Evolutionary conservation across 2,888 invertebrate species (phyloP).

Genomic region (Oegoconia quadripuncta): DNA sequence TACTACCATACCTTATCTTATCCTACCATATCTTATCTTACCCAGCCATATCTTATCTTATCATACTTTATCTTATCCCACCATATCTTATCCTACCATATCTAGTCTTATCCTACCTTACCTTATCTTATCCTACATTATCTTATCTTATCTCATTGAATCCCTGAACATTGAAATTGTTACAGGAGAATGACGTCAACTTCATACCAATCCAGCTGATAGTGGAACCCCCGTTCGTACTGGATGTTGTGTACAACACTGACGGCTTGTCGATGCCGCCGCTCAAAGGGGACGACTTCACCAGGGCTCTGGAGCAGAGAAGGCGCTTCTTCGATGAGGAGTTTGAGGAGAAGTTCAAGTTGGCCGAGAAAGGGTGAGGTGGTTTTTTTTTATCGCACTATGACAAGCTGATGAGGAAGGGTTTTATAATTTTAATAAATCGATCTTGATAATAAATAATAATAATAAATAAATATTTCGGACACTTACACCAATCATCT

Average conservation of each 20-base stretch:
- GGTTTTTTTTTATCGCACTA: neutral
- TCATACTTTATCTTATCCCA: too few relatives aligned
- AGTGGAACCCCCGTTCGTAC: slow-evolving; percentile 86
- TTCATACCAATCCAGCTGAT: slow-evolving; percentile 89
- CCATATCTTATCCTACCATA: too few relatives aligned
- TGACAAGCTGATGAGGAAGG: too few relatives aligned
- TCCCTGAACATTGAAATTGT: too few relatives aligned
- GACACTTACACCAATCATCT: too few relatives aligned
- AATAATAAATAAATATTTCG: neutral
- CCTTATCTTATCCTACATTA: too few relatives aligned
- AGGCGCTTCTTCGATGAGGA: slow-evolving; percentile 83
- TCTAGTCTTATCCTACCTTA: too few relatives aligned
- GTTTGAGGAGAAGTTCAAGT: slow-evolving; percentile 89
- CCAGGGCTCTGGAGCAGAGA: slow-evolving; percentile 80
- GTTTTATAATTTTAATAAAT: too few relatives aligned
- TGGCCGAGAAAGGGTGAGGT: slow-evolving; percentile 84
- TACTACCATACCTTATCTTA: too few relatives aligned
- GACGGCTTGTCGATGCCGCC: slow-evolving; percentile 79
- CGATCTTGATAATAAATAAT: neutral
- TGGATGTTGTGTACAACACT: slow-evolving; percentile 92
- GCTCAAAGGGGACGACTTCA: slow-evolving; percentile 81
- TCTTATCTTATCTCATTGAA: too few relatives aligned
- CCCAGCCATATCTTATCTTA: too few relatives aligned
- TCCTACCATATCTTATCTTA: too few relatives aligned
- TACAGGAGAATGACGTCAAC: slow-evolving; percentile 78